Percentiles rank a stretch among this genome's conserved stretches.
phyloP scores from a whole-genome alignment of 1,140 invertebrate genomes.

The Drosophila parabipectinata region DNA sequence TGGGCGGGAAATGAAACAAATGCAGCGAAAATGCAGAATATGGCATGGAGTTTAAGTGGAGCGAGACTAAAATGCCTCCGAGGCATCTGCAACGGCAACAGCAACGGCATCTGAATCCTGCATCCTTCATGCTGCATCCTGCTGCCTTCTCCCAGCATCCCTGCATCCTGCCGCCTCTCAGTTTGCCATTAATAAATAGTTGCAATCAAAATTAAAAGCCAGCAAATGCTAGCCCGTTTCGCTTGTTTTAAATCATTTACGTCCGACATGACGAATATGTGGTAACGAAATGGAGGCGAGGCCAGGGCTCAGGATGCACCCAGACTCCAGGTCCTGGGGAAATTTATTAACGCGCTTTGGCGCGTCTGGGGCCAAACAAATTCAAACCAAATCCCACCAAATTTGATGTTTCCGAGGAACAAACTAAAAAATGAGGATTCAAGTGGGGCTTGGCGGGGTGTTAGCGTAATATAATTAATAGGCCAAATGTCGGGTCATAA shows the following conservation, averaged over 20 bases:
- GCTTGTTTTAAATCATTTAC: slow-evolving; percentile 65
- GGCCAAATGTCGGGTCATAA: slow-evolving; percentile 51
- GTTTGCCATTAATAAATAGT: slow-evolving; percentile 72
- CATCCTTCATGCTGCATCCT: slow-evolving; percentile 9
- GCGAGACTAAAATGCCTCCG: slow-evolving; percentile 41
- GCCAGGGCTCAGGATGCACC: not conserved
- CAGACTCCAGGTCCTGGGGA: slow-evolving; percentile 7
- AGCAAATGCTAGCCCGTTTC: slow-evolving; percentile 48
- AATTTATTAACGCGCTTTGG: slow-evolving; percentile 64
- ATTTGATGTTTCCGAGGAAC: slow-evolving; percentile 23
- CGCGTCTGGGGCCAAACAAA: slow-evolving; percentile 12
- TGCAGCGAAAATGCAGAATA: slow-evolving; percentile 37
- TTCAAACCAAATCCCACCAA: not conserved
- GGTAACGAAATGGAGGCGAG: slow-evolving; percentile 5
- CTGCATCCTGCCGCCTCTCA: slow-evolving; percentile 20
- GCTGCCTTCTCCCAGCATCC: not conserved
- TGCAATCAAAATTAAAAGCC: slow-evolving; percentile 75
- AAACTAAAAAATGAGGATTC: slow-evolving; percentile 41
- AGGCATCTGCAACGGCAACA: slow-evolving; percentile 1
- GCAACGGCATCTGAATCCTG: slow-evolving; percentile 1
- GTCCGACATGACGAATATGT: slow-evolving; percentile 50
- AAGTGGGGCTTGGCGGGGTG: not conserved
- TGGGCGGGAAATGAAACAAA: slow-evolving; percentile 23
- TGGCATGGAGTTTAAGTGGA: slow-evolving; percentile 62
- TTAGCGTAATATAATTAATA: slow-evolving; percentile 60